Evolutionary conservation across 2,888 invertebrate genomes (phyloP).

Genomic region (Cosmia pyralina): DNA sequence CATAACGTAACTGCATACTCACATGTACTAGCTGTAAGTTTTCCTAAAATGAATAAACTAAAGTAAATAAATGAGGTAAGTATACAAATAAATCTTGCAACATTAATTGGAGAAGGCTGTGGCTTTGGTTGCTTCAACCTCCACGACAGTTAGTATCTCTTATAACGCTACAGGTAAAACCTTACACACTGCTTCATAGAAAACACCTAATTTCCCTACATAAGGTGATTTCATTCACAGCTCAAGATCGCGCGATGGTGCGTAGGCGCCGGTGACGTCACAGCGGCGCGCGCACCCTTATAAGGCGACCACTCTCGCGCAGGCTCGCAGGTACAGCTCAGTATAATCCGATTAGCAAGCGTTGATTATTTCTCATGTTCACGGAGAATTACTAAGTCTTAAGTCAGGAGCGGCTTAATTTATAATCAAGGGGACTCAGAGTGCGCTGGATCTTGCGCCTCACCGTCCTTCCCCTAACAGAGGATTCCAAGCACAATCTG

Average conservation of each 20-base stretch:
- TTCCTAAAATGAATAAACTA: too few relatives aligned
- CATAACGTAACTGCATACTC: too few relatives aligned
- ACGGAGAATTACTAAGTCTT: slow-evolving; percentile 11
- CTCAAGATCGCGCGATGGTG: slow-evolving; percentile 39
- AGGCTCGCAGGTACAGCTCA: slow-evolving; percentile 37
- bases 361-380: slow-evolving; percentile 41
- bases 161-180: background rate
- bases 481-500: background rate
- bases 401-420: background rate
- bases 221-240: slow-evolving; percentile 65
- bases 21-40: too few relatives aligned
- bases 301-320: slow-evolving; percentile 64
- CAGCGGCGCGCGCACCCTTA: slow-evolving; percentile 63
- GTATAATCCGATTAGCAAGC: slow-evolving; percentile 53
- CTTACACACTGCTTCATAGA: background rate
- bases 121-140: background rate
- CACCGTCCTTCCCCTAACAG: too few relatives aligned
- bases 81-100: too few relatives aligned
- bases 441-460: background rate
- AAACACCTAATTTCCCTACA: slow-evolving; percentile 40
- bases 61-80: too few relatives aligned
- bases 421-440: background rate
- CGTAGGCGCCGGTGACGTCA: slow-evolving; percentile 76
- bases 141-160: too few relatives aligned
- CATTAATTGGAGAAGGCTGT: too few relatives aligned